phyloP scores from a whole-genome alignment of 2,797 vertebrate species.

The Mormyrops boulengeri region DNA sequence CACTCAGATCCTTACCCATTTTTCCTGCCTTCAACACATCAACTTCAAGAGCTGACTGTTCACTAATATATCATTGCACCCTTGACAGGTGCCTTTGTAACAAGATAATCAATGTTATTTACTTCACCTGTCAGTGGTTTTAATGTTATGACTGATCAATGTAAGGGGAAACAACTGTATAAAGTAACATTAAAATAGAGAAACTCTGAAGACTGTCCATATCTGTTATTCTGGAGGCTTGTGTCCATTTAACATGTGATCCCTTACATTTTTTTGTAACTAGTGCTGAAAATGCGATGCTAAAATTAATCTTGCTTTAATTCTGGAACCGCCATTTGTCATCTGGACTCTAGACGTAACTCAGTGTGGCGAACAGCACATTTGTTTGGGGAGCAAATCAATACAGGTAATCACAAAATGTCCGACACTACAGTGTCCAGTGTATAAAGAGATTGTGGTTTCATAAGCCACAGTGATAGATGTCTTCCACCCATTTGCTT shows the following conservation, averaged over 20 bases:
- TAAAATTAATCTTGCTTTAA: background rate
- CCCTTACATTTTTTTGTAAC: background rate
- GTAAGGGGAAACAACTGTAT: background rate
- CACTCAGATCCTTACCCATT: background rate
- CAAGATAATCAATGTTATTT: conserved; percentile 7
- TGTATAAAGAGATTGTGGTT: background rate
- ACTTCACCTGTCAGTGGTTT: background rate
- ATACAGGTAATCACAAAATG: background rate
- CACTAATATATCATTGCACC: background rate
- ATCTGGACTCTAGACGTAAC: background rate
- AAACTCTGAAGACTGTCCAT: background rate
- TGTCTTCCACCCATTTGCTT: background rate
- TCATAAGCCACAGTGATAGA: background rate
- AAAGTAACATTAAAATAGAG: background rate
- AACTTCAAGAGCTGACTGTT: background rate
- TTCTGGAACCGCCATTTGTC: background rate
- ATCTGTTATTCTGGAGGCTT: background rate
- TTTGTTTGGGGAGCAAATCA: background rate
- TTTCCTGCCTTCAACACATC: background rate
- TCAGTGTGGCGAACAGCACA: background rate
- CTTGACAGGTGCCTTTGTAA: background rate
- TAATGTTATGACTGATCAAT: background rate
- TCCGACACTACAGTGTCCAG: background rate
- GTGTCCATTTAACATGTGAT: background rate
- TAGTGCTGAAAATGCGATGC: background rate